Evolutionary conservation across 2,888 invertebrate genomes (phyloP).

Genomic region (Thecocarcelia acutangulata): DNA sequence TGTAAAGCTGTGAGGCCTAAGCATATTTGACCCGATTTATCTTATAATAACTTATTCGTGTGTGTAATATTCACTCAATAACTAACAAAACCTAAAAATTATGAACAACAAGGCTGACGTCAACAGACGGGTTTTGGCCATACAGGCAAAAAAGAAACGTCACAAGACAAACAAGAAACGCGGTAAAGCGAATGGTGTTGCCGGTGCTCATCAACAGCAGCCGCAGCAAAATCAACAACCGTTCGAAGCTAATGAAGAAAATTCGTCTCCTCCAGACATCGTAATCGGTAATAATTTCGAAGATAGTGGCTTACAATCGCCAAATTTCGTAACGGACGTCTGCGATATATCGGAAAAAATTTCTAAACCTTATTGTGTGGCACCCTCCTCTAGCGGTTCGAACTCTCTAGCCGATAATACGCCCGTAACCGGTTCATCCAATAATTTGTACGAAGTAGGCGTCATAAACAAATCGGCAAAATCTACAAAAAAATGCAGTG

Average conservation of each 20-base stretch:
- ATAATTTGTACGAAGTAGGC: slow-evolving; percentile 71
- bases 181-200: slow-evolving; percentile 85
- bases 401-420: slow-evolving; percentile 67
- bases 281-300: slow-evolving; percentile 54
- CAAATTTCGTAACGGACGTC: slow-evolving; percentile 67
- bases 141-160: slow-evolving; percentile 95
- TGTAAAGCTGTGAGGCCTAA: slow-evolving; percentile 39
- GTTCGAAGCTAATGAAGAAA: slow-evolving; percentile 63
- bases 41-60: slow-evolving; percentile 46
- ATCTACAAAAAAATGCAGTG: slow-evolving; percentile 39
- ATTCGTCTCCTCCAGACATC: slow-evolving; percentile 73
- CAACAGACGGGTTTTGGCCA: slow-evolving; percentile 94
- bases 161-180: slow-evolving; percentile 94
- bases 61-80: slow-evolving; percentile 44
- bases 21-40: slow-evolving; percentile 61
- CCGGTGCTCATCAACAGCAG: slow-evolving; percentile 69
- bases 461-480: slow-evolving; percentile 24
- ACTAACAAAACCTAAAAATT: slow-evolving; percentile 60
- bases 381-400: slow-evolving; percentile 73
- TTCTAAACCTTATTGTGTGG: slow-evolving; percentile 73
- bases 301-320: slow-evolving; percentile 64
- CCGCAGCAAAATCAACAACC: slow-evolving; percentile 62
- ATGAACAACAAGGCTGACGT: slow-evolving; percentile 96
- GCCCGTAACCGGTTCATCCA: slow-evolving; percentile 73
- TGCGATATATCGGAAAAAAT: slow-evolving; percentile 69